These are phyloP conservation scores for Potorous gilbertii DNA, from an alignment of 2,797 vertebrate species.

Conservation along the genomic window DNA sequence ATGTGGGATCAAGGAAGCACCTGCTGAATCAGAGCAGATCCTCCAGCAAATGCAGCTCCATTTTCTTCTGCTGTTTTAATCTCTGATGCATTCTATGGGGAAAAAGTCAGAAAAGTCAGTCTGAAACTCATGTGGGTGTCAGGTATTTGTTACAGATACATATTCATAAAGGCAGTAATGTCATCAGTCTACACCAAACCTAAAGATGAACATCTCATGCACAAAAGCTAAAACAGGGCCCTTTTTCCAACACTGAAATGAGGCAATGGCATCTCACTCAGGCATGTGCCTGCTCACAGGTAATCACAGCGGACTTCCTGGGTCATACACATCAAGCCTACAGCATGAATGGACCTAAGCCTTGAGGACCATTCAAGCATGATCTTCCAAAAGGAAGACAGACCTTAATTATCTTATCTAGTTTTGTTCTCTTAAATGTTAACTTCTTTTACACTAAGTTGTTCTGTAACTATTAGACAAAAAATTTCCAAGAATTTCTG, in stretches of 20 bases:
- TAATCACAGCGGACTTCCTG: neutral
- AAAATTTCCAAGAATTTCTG: neutral
- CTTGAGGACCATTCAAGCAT: neutral
- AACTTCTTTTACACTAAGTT: constrained; percentile 34
- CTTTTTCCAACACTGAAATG: constrained; percentile 55
- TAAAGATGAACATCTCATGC: neutral
- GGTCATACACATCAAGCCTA: neutral
- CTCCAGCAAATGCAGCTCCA: constrained; percentile 89
- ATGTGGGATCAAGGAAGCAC: constrained; percentile 79
- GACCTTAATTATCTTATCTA: constrained; percentile 12
- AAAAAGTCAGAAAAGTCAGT: constrained; percentile 55
- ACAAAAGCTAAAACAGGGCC: constrained; percentile 36
- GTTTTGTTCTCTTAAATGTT: constrained; percentile 36
- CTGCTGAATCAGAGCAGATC: constrained; percentile 88
- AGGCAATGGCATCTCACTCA: constrained; percentile 1
- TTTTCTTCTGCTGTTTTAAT: constrained; percentile 85
- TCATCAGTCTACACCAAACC: neutral
- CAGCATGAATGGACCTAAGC: neutral
- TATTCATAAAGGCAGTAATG: neutral
- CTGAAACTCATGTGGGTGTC: constrained; percentile 51
- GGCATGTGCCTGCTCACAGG: constrained; percentile 4
- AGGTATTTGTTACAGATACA: constrained; percentile 41
- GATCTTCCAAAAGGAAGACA: constrained; percentile 34
- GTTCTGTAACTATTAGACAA: neutral
- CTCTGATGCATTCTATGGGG: constrained; percentile 85